Conservation (phyloP, 2,888 invertebrate genomes). For the Suillia variegata region DNA sequence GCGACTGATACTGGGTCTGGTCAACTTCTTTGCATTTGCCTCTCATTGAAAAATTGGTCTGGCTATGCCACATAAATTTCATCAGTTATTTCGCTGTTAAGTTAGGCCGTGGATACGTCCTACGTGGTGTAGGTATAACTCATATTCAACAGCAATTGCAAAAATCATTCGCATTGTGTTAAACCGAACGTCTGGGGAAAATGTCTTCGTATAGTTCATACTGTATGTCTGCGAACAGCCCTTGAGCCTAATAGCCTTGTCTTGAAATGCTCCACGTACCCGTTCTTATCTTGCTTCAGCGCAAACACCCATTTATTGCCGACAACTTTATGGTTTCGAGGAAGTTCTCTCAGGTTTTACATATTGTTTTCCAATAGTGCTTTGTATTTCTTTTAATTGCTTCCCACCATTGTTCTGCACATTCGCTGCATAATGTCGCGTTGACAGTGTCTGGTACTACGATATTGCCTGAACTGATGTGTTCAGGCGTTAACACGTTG, state of each 20-base stretch:
- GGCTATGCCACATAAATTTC: conserved; percentile 17
- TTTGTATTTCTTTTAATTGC: conserved; percentile 10
- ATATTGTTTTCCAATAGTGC: conserved; percentile 12
- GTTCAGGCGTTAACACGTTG: not conserved
- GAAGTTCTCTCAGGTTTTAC: conserved; percentile 18
- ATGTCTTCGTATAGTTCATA: conserved; percentile 30
- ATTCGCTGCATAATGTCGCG: conserved; percentile 1
- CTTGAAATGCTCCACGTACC: conserved; percentile 14
- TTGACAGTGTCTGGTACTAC: not conserved
- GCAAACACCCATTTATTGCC: conserved; percentile 21
- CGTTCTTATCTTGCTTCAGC: conserved; percentile 13
- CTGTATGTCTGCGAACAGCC: conserved; percentile 28
- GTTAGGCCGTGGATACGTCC: conserved; percentile 23
- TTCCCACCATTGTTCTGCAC: conserved; percentile 5
- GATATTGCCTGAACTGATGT: not conserved
- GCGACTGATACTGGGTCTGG: conserved; percentile 25
- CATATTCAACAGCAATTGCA: conserved; percentile 23
- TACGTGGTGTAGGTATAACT: conserved; percentile 18
- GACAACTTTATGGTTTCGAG: conserved; percentile 9
- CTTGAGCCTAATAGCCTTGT: conserved; percentile 21
- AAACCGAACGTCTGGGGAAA: conserved; percentile 27
- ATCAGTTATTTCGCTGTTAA: conserved; percentile 13
- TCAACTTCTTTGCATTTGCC: conserved; percentile 21
- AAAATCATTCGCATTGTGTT: conserved; percentile 24
- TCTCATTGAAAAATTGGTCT: conserved; percentile 8